Percentiles rank a stretch among this genome's conserved stretches.
These are phyloP conservation scores for Gymnorhina tibicen DNA, from an alignment of 2,113 vertebrate genomes.

Conservation along the genomic window DNA sequence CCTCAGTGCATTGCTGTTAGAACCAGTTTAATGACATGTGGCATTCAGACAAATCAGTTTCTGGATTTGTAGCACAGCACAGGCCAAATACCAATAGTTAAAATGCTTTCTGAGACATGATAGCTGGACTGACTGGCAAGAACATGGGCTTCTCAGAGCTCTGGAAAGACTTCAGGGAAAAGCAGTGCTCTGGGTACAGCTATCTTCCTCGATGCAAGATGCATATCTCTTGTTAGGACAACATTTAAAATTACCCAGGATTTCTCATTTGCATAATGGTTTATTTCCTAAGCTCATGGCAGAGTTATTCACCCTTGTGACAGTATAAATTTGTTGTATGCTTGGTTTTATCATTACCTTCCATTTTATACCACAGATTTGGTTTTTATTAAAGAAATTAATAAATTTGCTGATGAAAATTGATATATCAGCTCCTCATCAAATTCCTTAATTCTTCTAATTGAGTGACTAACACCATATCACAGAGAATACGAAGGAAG, in stretches of 20 bases:
- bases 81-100: background rate
- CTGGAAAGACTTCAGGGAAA: background rate
- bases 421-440: background rate
- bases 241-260: background rate
- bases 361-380: background rate
- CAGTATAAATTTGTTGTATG: background rate
- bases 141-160: background rate
- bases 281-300: background rate
- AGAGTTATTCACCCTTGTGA: background rate
- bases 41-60: background rate
- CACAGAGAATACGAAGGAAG: background rate
- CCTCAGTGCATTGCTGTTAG: background rate
- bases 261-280: background rate
- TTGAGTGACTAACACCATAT: background rate
- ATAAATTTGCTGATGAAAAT: background rate
- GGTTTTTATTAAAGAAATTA: background rate
- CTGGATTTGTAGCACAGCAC: background rate
- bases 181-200: background rate
- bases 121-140: background rate
- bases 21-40: background rate
- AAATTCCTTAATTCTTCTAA: background rate
- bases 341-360: background rate
- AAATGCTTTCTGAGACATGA: background rate
- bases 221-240: background rate
- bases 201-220: background rate